These are phyloP conservation scores for Acronicta alni DNA, from an alignment of 2,888 invertebrate genomes.

Conservation along the genomic window DNA sequence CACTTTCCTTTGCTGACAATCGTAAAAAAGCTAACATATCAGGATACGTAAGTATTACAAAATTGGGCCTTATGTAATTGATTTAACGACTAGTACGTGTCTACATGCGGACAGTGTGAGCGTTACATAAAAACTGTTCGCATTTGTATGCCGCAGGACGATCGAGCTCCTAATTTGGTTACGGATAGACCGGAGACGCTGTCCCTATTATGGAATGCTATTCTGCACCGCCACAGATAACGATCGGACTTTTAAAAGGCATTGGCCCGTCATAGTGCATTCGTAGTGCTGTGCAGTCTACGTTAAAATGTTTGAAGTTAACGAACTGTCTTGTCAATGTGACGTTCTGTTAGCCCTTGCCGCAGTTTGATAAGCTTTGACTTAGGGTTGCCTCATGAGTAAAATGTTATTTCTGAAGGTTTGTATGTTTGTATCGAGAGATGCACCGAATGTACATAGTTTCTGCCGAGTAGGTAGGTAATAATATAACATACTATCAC, in stretches of 20 bases:
- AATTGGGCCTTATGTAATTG: slow-evolving; percentile 53
- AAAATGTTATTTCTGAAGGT: no score
- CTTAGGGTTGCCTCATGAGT: slow-evolving; percentile 8
- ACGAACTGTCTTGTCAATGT: slow-evolving; percentile 45
- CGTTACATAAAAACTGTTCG: slow-evolving; percentile 59
- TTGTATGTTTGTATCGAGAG: no score
- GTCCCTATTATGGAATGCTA: slow-evolving; percentile 47
- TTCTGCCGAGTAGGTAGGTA: not conserved
- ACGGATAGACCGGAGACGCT: slow-evolving; percentile 53
- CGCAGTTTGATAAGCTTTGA: slow-evolving; percentile 15
- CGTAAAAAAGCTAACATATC: slow-evolving; percentile 41
- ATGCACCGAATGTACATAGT: no score
- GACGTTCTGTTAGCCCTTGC: slow-evolving; percentile 28
- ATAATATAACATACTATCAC: no score
- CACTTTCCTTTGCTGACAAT: slow-evolving; percentile 47
- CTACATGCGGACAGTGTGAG: slow-evolving; percentile 36
- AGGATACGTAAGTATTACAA: slow-evolving; percentile 51
- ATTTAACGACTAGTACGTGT: slow-evolving; percentile 51
- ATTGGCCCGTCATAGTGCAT: slow-evolving; percentile 29
- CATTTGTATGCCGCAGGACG: slow-evolving; percentile 67
- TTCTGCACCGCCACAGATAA: slow-evolving; percentile 46
- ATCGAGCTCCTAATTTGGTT: slow-evolving; percentile 69
- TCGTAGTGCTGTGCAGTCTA: slow-evolving; percentile 24
- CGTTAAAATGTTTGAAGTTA: slow-evolving; percentile 32
- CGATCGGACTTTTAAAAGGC: slow-evolving; percentile 46